Evolutionary conservation across 64 coral and sea anemone species (phyloP), one percentile per base, ranked within the genome.

Genomic region (Hydrozoanthus tunicans): DNA sequence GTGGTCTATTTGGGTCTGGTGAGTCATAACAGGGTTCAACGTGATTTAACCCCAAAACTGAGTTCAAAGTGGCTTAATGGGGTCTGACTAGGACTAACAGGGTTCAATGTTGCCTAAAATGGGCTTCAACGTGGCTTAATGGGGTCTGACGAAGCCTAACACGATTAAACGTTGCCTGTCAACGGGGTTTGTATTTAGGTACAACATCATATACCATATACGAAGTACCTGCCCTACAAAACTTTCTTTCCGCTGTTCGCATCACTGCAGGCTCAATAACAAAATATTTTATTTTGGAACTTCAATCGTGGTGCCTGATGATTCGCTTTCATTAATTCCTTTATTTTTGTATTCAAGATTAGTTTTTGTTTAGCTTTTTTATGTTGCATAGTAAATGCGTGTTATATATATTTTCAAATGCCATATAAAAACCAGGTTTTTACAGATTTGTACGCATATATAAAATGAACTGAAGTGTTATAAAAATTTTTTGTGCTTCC

Each of bases 201-300:
- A 43, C 32, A 43, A 43, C 32, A 43, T 43, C 32, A 43, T 43
- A 43, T 43, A 43, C 32, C 32, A 43, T 43, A 43, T 43, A 43
- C 32, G 32, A 43, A 43, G 32, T 43, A 43, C 32, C 2, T 43
- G 32, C 32, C 32, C 32, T 9, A 26, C 6, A 17, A 8, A 59
- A 53, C 7, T 59, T 57, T 14, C 8, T 13, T 59, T 59, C 78
- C 83, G 70, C 83, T 86, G 83, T 73, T 69, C 53, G 32, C 3
- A 56, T 54, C 15, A 86, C 43, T 59, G 83, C 68, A 15, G 83
- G 68, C 83, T 86, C 83, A 32, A 56, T 72, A 86, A 9, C 82
- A 70, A 86, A 73, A 86, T 6, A 27, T 60, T 60, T 86, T 9
- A 17, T 26, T 59, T 81, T 8, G 32, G 54, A 51, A 13, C 32